These are phyloP conservation scores for Aproaerema taeniolella DNA, from an alignment of 2,888 invertebrate species.

Conservation along the genomic window DNA sequence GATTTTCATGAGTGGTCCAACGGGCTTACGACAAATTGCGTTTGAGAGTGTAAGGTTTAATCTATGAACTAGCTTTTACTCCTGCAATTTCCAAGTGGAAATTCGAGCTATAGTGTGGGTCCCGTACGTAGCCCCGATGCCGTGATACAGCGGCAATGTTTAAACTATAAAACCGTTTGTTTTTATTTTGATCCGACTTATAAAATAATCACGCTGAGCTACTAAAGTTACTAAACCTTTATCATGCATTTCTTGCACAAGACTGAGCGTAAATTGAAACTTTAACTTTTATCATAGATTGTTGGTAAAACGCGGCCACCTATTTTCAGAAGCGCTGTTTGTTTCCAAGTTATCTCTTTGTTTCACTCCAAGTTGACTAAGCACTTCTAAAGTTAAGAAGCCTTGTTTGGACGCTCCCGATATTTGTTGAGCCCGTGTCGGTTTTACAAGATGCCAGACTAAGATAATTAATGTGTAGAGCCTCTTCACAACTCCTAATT, in stretches of 20 bases:
- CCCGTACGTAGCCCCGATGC: too few species aligned
- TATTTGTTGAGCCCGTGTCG: constrained; percentile 67
- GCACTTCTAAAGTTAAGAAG: constrained; percentile 56
- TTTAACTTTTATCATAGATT: constrained; percentile 11
- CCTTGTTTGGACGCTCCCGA: constrained; percentile 58
- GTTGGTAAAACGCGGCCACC: constrained; percentile 10
- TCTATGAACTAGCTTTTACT: too few species aligned
- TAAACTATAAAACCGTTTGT: too few species aligned
- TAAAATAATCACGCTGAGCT: too few species aligned
- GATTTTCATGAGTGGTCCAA: too few species aligned
- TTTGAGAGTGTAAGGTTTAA: too few species aligned
- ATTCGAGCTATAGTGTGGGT: too few species aligned
- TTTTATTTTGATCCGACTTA: too few species aligned
- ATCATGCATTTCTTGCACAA: neutral
- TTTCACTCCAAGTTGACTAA: constrained; percentile 47
- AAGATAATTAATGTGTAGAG: constrained; percentile 66
- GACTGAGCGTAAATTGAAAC: constrained; percentile 1
- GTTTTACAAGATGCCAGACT: constrained; percentile 56
- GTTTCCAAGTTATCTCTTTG: constrained; percentile 54
- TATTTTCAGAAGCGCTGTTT: constrained; percentile 31
- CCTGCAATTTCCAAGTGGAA: too few species aligned
- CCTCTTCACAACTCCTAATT: constrained; percentile 37
- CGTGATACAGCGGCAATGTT: too few species aligned
- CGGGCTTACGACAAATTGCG: too few species aligned
- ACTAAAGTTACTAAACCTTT: neutral